Evolutionary conservation across 2,888 invertebrate species (phyloP), one percentile per base, ranked within the genome.

Genomic region (Parnassius apollo): DNA sequence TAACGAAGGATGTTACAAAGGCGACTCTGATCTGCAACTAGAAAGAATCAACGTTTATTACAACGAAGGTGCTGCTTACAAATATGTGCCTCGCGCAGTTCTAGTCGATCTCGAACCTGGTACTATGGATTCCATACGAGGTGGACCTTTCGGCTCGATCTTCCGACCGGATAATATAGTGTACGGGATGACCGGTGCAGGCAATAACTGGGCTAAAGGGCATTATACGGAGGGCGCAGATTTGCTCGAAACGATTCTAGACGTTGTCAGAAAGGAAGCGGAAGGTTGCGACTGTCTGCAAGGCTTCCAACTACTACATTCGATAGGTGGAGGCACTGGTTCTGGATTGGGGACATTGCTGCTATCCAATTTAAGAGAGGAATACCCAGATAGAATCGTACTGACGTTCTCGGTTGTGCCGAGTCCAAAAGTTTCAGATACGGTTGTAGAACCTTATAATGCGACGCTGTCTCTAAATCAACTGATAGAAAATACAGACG

Each of bases 41-140:
- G 95, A 96, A 83, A 89, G 96, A 63, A 94, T 96, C 74, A 94
- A 95, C 76, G 96, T 96, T 2, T 96, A 95, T 78, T 96, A 94
- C 89, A 95, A 95, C 76, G 95, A 95, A 77, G 95, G 93, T 0
- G 72, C 84, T 9, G 76, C 75, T 12, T 69, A 77, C 35, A 86
- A 85, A 69, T 89, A 76, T 68, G 89, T 89, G 0, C 89, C 89
- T 2, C 78, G 90, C 53, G 85, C 88, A 0, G 76, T 88, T 2
- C 69, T 89, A 2, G 85, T 86, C 0, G 89, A 89, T 67, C 78
- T 89, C 0, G 88, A 89, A 66, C 87, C 89, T 0, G 76, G 85
- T 0, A 81, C 86, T 10, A 71, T 96, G 94, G 95, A 96, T 77
- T 88, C 94, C 1, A 93, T 95, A 9, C 87, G 95, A 18, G 80